Base-by-base conservation (phyloP, 2,797 vertebrate genomes). In the Acanthurus tractus region DNA sequence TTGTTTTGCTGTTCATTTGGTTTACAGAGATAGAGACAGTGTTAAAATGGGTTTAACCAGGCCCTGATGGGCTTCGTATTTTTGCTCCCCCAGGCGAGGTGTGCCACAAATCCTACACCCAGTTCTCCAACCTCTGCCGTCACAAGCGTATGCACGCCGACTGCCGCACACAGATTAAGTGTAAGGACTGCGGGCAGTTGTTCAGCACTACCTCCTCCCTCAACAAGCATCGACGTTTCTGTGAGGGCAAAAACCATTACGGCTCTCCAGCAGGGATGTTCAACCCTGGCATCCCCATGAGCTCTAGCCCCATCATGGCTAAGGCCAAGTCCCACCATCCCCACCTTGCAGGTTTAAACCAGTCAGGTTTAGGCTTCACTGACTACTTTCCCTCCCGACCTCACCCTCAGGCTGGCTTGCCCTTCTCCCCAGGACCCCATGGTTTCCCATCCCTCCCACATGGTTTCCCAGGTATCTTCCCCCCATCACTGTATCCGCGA, bases 161-260 rank as follows among this genome's bases (percentile, higher is more conserved):
- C 96, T 99, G 98, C 95, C 97, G 98, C 91, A 99, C 98, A 82
- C 98, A 99, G 96, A 99, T 99, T 94, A 99, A 99, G 95, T 99
- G 98, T 95, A 99, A 99, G 95, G 98, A 99, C 96, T 99, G 98
- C 89, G 98, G 98, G 88, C 98, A 99, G 95, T 97, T 99, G 96
- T 99, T 99, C 96, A 99, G 98, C 96, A 99, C 98, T 96, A 99
- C 98, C 94, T 99, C 98, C 90, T 99, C 98, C 91, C 97, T 99
- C 94, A 99, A 99, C 96, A 99, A 99, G 95, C 98, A 99, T 90
- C 97, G 98, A 59, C 97, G 98, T 93, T 99, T 99, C 96, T 99
- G 98, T 93, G 98, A 99, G 95, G 98, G 98, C 91, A 99, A 99
- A 95, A 99, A 99, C 94, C 98, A 99, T 97, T 99, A 99, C 84